phyloP scores from a whole-genome alignment of 2,113 vertebrate species.

The Phalacrocorax aristotelis region DNA sequence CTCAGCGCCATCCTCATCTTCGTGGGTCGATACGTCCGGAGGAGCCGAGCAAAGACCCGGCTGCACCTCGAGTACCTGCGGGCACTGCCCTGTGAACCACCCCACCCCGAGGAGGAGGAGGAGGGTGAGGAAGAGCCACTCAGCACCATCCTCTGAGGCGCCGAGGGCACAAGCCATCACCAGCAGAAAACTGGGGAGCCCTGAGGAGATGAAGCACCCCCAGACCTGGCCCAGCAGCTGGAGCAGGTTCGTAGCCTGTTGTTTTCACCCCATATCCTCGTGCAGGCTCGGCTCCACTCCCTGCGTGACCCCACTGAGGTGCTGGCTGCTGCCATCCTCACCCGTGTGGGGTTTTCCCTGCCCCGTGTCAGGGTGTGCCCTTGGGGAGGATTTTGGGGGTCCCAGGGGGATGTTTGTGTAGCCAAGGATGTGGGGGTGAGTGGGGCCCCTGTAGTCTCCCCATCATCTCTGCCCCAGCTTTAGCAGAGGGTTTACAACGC shows the following conservation, averaged over 20 bases:
- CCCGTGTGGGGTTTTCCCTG: not conserved
- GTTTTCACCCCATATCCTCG: accelerated
- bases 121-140: constrained; percentile 62
- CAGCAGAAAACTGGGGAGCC: not conserved
- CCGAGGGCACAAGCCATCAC: not conserved
- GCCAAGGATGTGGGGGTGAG: not conserved
- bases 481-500: accelerated
- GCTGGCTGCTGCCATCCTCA: not conserved
- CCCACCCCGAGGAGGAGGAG: not conserved
- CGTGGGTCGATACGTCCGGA: constrained; percentile 77
- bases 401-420: not conserved
- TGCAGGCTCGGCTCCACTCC: not conserved
- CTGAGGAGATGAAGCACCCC: not conserved
- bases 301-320: accelerated
- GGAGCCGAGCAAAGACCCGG: constrained; percentile 75
- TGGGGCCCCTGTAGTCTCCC: accelerated
- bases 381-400: not conserved
- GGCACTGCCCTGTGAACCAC: constrained; percentile 66
- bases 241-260: not conserved
- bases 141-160: constrained; percentile 62
- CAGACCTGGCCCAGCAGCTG: not conserved
- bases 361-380: no score
- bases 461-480: accelerated
- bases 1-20: constrained; percentile 78
- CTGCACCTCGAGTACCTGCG: constrained; percentile 79